A percentile compares a stretch with the other conserved stretches of the same genome.
Evolutionary conservation across 2,113 vertebrate species (phyloP).

Genomic region (Etheostoma cragini): DNA sequence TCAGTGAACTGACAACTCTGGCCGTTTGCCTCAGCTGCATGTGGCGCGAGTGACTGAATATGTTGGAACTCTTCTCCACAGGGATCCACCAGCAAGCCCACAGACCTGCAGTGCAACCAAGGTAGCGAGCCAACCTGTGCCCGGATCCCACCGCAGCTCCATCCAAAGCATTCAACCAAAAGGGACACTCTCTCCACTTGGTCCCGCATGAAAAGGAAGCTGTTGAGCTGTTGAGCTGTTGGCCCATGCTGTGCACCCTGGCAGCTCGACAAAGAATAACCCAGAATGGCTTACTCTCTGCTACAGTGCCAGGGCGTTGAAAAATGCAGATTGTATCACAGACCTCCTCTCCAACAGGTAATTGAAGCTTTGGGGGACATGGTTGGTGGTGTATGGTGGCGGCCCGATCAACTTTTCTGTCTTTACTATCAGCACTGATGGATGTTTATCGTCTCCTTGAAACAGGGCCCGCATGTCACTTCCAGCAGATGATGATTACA

Average conservation of each 20-base stretch:
- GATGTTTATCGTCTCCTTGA: slow-evolving; percentile 44
- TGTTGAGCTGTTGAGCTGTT: slow-evolving; percentile 43
- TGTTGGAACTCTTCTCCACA: slow-evolving; percentile 35
- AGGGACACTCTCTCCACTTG: slow-evolving; percentile 57
- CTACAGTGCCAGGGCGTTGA: neutral
- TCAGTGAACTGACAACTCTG: neutral
- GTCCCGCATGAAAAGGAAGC: slow-evolving; percentile 53
- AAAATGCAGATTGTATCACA: too few species aligned
- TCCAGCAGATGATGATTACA: slow-evolving; percentile 40
- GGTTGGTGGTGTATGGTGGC: slow-evolving; percentile 38
- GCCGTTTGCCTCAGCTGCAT: slow-evolving; percentile 26
- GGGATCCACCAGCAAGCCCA: slow-evolving; percentile 41
- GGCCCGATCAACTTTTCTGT: slow-evolving; percentile 59
- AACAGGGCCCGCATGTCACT: slow-evolving; percentile 34
- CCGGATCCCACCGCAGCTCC: slow-evolving; percentile 37
- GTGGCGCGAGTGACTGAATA: slow-evolving; percentile 26
- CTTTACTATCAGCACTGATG: slow-evolving; percentile 46
- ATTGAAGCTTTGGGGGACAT: slow-evolving; percentile 45
- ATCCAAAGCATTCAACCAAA: slow-evolving; percentile 65
- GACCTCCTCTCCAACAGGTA: too few species aligned
- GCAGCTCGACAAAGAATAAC: slow-evolving; percentile 42
- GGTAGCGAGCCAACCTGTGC: slow-evolving; percentile 55
- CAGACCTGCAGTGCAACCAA: slow-evolving; percentile 40
- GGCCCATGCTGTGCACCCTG: slow-evolving; percentile 51
- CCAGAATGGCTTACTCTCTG: slow-evolving; percentile 28